Conservation (phyloP, 2,113 vertebrate species). For the Riparia riparia region DNA sequence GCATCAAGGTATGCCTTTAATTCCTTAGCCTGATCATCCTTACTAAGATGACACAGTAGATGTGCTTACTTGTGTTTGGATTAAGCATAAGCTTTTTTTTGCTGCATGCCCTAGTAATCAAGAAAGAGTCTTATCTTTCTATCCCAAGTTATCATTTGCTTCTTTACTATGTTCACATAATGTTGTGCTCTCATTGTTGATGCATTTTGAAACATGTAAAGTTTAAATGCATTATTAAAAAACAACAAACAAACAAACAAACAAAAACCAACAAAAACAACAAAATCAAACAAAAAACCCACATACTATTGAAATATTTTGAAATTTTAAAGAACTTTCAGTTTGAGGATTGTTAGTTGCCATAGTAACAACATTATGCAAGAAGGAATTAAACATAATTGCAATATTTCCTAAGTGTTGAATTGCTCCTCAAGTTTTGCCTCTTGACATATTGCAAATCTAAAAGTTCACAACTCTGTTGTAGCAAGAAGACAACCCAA, state of each 20-base stretch:
- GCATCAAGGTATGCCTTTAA: background rate
- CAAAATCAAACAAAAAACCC: too few species aligned
- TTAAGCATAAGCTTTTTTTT: background rate
- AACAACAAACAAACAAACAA: background rate
- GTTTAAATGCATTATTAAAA: background rate
- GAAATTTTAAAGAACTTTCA: background rate
- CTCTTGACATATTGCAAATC: background rate
- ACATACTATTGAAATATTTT: background rate
- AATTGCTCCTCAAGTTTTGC: background rate
- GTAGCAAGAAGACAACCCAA: background rate
- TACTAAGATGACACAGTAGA: rapidly evolving
- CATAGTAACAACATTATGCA: background rate
- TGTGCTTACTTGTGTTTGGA: background rate
- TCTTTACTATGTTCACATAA: background rate
- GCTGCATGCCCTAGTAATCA: background rate
- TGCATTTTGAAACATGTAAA: background rate
- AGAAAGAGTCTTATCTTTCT: background rate
- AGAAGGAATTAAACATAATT: background rate
- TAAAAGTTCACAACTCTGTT: background rate
- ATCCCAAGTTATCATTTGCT: background rate
- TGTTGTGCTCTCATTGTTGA: background rate
- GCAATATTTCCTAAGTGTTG: background rate
- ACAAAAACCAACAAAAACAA: too few species aligned
- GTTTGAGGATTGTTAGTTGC: background rate
- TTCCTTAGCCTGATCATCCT: background rate